Conservation (phyloP, 2,888 invertebrate genomes). For the Tupiocoris notatus region DNA sequence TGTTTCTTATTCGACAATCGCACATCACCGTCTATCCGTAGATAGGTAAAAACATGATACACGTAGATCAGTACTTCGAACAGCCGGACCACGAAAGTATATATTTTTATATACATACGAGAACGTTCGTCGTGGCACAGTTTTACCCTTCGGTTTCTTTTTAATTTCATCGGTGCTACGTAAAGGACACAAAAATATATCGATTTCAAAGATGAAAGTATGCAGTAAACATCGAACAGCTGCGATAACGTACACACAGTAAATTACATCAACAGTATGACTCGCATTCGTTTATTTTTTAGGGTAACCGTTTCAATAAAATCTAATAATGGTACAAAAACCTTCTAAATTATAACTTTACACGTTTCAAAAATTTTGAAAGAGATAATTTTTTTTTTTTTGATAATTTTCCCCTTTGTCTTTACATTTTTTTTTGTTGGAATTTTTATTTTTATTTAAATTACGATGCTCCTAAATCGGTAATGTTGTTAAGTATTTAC, state of each 20-base stretch:
- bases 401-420: constrained; percentile 32
- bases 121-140: constrained; percentile 20
- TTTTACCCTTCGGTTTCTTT: constrained; percentile 4
- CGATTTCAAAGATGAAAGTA: constrained; percentile 46
- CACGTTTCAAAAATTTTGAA: constrained; percentile 30
- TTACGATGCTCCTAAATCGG: constrained; percentile 37
- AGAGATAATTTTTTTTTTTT: constrained; percentile 40
- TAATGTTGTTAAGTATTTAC: constrained; percentile 40
- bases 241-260: constrained; percentile 42
- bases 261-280: constrained; percentile 33
- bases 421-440: constrained; percentile 12
- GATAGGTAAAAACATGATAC: neutral
- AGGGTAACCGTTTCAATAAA: constrained; percentile 37
- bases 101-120: too few relatives aligned
- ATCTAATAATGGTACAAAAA: constrained; percentile 47
- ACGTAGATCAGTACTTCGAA: neutral
- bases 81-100: neutral
- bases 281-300: constrained; percentile 25
- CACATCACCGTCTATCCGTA: neutral
- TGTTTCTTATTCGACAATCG: neutral
- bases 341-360: constrained; percentile 46
- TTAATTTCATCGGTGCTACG: constrained; percentile 33
- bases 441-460: constrained; percentile 28
- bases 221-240: constrained; percentile 47
- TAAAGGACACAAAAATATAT: constrained; percentile 46